phyloP scores from a whole-genome alignment of 2,113 vertebrate species.

The Nycticorax nycticorax region DNA sequence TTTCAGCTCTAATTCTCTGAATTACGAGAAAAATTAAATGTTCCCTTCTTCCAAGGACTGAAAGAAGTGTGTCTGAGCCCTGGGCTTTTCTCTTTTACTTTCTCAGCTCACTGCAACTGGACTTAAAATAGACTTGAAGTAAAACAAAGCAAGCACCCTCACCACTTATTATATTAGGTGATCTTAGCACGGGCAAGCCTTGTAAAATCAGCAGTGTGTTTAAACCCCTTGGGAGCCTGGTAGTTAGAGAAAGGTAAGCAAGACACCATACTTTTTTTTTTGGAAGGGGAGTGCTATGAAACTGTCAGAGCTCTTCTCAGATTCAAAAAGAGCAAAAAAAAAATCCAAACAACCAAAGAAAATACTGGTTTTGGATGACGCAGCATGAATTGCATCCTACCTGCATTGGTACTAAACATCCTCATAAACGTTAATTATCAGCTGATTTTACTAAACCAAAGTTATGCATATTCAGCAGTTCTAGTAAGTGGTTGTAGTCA shows the following conservation, averaged over 20 bases:
- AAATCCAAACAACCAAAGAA: background rate
- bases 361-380: background rate
- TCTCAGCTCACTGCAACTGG: background rate
- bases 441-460: background rate
- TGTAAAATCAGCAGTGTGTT: background rate
- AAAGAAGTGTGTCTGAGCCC: background rate
- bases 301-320: background rate
- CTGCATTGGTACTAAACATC: background rate
- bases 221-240: background rate
- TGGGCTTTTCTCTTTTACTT: background rate
- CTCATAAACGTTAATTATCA: background rate
- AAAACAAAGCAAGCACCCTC: slow-evolving; percentile 1
- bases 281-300: background rate
- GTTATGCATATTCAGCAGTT: background rate
- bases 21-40: background rate
- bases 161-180: background rate
- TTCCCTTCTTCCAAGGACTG: background rate
- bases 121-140: background rate
- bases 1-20: background rate
- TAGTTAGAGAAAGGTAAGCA: background rate
- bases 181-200: background rate
- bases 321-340: background rate
- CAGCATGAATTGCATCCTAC: background rate
- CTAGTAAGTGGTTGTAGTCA: background rate
- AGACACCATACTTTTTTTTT: background rate